These are phyloP conservation scores for Trypoxylon attenuatum DNA, from an alignment of 2,888 invertebrate genomes.

Conservation along the genomic window DNA sequence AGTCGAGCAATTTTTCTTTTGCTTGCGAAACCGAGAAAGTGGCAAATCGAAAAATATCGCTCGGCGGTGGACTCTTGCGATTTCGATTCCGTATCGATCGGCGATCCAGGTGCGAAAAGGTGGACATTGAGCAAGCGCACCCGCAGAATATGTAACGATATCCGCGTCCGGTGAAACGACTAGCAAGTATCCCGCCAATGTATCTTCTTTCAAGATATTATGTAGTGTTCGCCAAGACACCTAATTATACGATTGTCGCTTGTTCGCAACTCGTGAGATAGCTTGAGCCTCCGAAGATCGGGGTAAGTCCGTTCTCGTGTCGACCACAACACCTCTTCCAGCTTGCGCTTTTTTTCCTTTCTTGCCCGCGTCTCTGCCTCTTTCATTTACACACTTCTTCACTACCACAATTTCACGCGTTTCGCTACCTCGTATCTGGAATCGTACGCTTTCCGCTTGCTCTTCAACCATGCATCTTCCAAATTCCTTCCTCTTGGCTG, in stretches of 20 bases:
- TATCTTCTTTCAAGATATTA: slow-evolving; percentile 62
- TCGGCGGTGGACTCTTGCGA: too few relatives aligned
- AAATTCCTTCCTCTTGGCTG: background rate
- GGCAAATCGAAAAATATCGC: background rate
- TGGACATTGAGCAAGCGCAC: slow-evolving; percentile 1
- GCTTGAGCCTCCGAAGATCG: slow-evolving; percentile 48
- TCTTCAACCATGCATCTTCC: background rate
- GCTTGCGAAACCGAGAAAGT: too few relatives aligned
- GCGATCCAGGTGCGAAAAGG: background rate
- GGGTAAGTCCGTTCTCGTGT: slow-evolving; percentile 58
- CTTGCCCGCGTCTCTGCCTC: slow-evolving; percentile 6
- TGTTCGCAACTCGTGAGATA: slow-evolving; percentile 61
- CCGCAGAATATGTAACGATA: slow-evolving; percentile 21
- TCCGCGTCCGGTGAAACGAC: slow-evolving; percentile 9
- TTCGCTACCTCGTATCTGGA: background rate
- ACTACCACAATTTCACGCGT: background rate
- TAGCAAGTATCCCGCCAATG: slow-evolving; percentile 48
- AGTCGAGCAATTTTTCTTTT: background rate
- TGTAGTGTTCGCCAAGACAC: slow-evolving; percentile 65
- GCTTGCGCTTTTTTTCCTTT: slow-evolving; percentile 10
- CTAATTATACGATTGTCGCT: slow-evolving; percentile 74
- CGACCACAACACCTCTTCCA: slow-evolving; percentile 39
- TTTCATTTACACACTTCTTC: slow-evolving; percentile 1
- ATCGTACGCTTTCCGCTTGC: background rate
- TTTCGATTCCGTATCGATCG: slow-evolving; percentile 6